Evolutionary conservation across 2,888 invertebrate genomes (phyloP), one percentile per base, ranked within the genome.

Genomic region (Aleiodes testaceus): DNA sequence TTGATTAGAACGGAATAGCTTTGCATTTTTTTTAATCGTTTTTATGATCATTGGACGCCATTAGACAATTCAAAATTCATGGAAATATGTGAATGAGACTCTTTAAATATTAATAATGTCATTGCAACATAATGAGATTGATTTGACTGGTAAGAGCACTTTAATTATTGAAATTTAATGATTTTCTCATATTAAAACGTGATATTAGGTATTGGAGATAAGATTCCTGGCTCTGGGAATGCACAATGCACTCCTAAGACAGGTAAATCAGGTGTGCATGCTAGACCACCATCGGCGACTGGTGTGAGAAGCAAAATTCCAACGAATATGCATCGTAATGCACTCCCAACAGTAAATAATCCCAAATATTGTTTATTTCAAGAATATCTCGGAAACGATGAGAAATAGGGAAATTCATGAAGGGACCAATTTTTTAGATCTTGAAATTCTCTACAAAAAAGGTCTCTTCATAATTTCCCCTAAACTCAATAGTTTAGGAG

Each of bases 241-340:
- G 36, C 42, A 30, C 50, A 44, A 18, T n/a, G 36, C 16, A 7
- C 42, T 14, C 63, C 30, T 6, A 67, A 53, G 53, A 42, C 45
- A 12, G 12, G 73, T 47, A 74, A 67, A 47, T 67, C 72, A 49
- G 66, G 71, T 22, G 55, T 26, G 7, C 74, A 66, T 61, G 61
- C 55, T 12, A 72, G 74, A 14, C 67, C 73, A 12, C 69, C 71
- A 3, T 75, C 74, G 14, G 61, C 69, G 36, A 66, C 73, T 66
- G 67, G 72, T 18, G 72, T 45, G 18, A 71, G 72, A 18, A 78
- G 75, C 63, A 78, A 74, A 69, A 77, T 76, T 11, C 74, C 74
- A 5, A 75, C 68, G 18, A 77, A 75, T 67, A 49, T 66, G 26
- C 64, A 61, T 16, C 73, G 70, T 18, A 71, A 55, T 69, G 72